These are phyloP conservation scores for Bryconaethiops microstoma DNA, from an alignment of 2,797 vertebrate genomes.

Conservation along the genomic window DNA sequence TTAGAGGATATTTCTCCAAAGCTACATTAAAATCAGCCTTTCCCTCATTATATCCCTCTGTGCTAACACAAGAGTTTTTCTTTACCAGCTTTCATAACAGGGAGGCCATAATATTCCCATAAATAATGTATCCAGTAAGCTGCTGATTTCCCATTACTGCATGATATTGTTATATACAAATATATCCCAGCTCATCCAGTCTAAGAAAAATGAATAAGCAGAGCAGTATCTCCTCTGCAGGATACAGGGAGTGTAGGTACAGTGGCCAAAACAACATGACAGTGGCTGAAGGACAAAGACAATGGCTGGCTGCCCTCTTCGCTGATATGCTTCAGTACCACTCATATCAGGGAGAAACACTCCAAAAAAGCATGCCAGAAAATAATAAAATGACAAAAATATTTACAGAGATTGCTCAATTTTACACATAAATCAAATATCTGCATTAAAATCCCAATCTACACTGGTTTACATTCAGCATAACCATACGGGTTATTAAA, in stretches of 20 bases:
- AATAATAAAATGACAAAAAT: neutral
- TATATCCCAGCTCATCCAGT: neutral
- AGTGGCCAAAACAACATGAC: neutral
- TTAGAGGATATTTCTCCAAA: neutral
- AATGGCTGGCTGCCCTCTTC: neutral
- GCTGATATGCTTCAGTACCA: neutral
- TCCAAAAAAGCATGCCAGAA: neutral
- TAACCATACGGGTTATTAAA: neutral
- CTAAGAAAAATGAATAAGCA: neutral
- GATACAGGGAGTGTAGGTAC: neutral
- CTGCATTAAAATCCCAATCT: too few species aligned
- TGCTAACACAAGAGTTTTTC: neutral
- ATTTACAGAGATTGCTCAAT: too few species aligned
- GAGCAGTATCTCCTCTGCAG: neutral
- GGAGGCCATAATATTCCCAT: neutral
- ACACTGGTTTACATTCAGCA: neutral
- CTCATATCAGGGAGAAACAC: neutral
- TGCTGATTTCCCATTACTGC: conserved; percentile 1
- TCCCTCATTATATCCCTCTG: neutral
- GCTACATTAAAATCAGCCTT: neutral
- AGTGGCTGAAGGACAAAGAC: neutral
- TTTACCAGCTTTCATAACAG: neutral
- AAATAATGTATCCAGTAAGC: conserved; percentile 6
- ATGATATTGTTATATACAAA: neutral
- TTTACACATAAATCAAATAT: neutral